Evolutionary conservation across 1,140 invertebrate species (phyloP), one percentile per base, ranked within the genome.

Genomic region (Tetramorium simillimum): DNA sequence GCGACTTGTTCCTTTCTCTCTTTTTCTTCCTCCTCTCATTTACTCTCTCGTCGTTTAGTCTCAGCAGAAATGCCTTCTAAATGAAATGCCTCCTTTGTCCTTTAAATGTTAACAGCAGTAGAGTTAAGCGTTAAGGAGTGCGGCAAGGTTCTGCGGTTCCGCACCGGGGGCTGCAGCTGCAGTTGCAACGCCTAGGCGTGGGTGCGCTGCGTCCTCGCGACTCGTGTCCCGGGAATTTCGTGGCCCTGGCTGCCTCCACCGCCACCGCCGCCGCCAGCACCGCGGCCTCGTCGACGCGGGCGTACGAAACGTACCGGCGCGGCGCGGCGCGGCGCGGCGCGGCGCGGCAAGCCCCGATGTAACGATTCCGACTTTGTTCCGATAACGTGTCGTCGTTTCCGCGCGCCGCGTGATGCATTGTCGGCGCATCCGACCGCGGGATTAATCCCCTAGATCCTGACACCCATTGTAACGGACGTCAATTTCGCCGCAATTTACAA

Each of bases 141-240:
- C 46, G 51, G 24, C n/a, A 21, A 77, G 33, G 33, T 21, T 43
- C 18, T 49, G 78, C 63, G 78, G 78, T 40, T 51, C 16, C 58
- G 24, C 24, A 53, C 70, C 70, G 40, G 43, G 70, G 43, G 67
- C 4, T 86, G 85, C 69, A 75, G 63, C 69, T 75, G 58, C 51
- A 82, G 69, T 58, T 88, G 88, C 88, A 90, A 86, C 85, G 75
- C 75, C 51, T 40, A 63, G 60, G 76, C 81, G 85, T 82, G 81
- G 87, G 76, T 65, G 85, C 58, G 86, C 12, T 77, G 73, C 77
- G 65, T 81, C 85, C 81, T 58, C 80, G 84, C 86, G 78, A 91
- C 53, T 87, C 82, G 86, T 77, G 69, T 85, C 90, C 86, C 88
- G 90, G 90, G 86, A 73, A 92, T 92, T 86, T 62, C 62, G 82